Evolutionary conservation across 2,888 invertebrate genomes (phyloP).

Genomic region (Himalopsyche kuldschensis): DNA sequence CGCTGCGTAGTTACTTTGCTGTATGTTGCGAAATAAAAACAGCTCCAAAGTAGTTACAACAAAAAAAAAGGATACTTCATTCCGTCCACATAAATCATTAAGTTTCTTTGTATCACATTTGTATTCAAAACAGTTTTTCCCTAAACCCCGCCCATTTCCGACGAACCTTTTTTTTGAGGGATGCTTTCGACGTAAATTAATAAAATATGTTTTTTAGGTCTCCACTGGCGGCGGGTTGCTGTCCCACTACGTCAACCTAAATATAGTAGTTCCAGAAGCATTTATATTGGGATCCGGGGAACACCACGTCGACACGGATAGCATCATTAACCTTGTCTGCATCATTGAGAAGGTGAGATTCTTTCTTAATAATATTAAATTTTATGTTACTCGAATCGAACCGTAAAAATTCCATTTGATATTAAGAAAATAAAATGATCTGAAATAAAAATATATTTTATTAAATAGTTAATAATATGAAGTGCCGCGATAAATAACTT

Average conservation of each 20-base stretch:
- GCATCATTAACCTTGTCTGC: slow-evolving; percentile 86
- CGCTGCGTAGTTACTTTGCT: too few relatives aligned
- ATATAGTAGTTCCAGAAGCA: slow-evolving; percentile 87
- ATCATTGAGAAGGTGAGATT: slow-evolving; percentile 84
- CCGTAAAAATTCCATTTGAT: too few relatives aligned
- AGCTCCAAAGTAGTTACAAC: too few relatives aligned
- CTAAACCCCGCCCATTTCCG: neutral
- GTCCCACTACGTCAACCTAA: slow-evolving; percentile 85
- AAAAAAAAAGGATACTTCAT: neutral
- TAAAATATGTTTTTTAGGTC: slow-evolving; percentile 61
- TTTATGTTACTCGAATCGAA: too few relatives aligned
- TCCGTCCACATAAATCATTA: neutral
- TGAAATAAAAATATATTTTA: too few relatives aligned
- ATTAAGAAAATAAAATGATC: too few relatives aligned
- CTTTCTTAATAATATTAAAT: neutral
- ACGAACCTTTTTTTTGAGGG: neutral
- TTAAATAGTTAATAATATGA: too few relatives aligned
- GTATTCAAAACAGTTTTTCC: neutral
- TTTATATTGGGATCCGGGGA: slow-evolving; percentile 86
- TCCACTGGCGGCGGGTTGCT: slow-evolving; percentile 80
- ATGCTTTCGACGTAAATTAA: neutral
- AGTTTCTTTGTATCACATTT: neutral
- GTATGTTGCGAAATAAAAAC: too few relatives aligned
- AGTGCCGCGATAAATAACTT: too few relatives aligned
- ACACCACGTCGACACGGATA: slow-evolving; percentile 88